A percentile compares a stretch with the other conserved stretches of the same genome.
phyloP scores from a whole-genome alignment of 2,113 vertebrate genomes.

The Saimiri boliviensis region DNA sequence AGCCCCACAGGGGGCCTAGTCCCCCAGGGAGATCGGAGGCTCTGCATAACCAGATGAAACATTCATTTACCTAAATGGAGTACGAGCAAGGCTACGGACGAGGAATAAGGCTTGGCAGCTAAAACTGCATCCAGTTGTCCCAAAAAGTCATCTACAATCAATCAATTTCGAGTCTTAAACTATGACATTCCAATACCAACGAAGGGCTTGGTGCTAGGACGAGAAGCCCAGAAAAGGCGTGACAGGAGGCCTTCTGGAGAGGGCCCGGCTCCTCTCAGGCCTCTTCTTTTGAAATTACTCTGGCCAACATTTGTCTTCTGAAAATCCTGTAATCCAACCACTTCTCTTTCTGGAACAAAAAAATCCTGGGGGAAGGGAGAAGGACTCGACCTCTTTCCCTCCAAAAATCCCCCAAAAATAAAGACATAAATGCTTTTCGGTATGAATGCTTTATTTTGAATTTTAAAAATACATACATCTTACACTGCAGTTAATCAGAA shows the following conservation, averaged over 20 bases:
- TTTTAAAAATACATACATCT: not conserved
- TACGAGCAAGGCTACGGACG: not conserved
- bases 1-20: not conserved
- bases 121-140: not conserved
- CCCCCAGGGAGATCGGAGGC: not conserved
- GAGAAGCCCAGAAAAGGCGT: not conserved
- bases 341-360: not conserved
- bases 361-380: not conserved
- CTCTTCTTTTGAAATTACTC: not conserved
- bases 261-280: not conserved
- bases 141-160: not conserved
- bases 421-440: conserved; percentile 42
- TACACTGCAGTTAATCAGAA: not conserved
- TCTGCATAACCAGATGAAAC: not conserved
- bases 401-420: not conserved
- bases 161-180: not conserved
- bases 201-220: accelerated
- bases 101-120: not conserved
- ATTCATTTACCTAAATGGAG: not conserved
- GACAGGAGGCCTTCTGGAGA: not conserved
- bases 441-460: conserved; percentile 61
- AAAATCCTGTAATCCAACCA: not conserved
- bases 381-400: not conserved
- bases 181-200: not conserved
- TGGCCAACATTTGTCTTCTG: not conserved